Base-by-base conservation (phyloP, 1,140 invertebrate species). In the Trichonephila clavipes region DNA sequence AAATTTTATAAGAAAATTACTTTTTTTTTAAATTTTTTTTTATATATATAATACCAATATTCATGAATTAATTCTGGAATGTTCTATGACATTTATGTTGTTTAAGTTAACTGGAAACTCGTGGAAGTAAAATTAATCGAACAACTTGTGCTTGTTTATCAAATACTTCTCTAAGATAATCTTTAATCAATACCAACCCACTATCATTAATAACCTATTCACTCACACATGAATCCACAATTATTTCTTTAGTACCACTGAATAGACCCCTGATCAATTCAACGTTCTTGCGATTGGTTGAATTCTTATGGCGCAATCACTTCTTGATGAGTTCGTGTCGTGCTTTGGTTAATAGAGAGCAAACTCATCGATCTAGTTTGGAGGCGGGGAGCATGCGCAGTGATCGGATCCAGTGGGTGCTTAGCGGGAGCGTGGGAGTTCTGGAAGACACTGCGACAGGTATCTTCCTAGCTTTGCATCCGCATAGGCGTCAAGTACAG, bases 361-460 rank as follows among this genome's bases (percentile, higher is more conserved):
- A 40, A 40, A 64, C 5, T 64, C 24, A 87, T 87, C 85, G 85
- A 87, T 87, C 85, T 87, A 8, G 24, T 64, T 69, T 14, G 66
- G 66, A 69, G 66, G 66, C n/a, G 3, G 24, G 3, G 85, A 7
- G 61, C 85, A 87, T 87, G 85, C 85, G 58, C 61, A 62, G 2
- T 40, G 8, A 18, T n/a, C 59, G 7, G 34, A 19, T 12, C 72
- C 28, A 77, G 72, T 24, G 72, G 28, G 6, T 24, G 72, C 72
- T 77, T 77, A 77, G 72, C 14, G 28, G 72, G 59, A 87, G 85
- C 85, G 85, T 87, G 85, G 85, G 85, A 87, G 85, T 87, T 34
- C 51, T 51, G 19, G 24, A 64, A 87, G 85, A 28, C 85, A 40
- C 85, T 87, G 85, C 85, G 61, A 28, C 85, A 87, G 85, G 85